These are phyloP conservation scores for Platichthys stellatus DNA, from an alignment of 2,113 vertebrate genomes.

Conservation along the genomic window DNA sequence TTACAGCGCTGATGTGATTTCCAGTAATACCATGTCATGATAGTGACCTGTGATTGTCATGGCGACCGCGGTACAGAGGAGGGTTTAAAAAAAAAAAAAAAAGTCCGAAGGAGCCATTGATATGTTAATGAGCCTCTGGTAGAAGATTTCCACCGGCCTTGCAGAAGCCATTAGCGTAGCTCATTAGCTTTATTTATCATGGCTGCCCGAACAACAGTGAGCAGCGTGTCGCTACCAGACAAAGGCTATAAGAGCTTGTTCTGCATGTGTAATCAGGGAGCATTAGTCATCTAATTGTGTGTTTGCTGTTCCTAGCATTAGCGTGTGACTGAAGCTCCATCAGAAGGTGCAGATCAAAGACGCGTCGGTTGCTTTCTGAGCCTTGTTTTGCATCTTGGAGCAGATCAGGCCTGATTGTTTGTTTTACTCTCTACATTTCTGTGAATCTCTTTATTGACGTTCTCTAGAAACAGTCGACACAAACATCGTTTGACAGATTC, in stretches of 20 bases:
- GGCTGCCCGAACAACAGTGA: constrained; percentile 51
- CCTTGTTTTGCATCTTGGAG: neutral
- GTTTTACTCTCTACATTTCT: constrained; percentile 9
- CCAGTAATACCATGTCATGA: constrained; percentile 78
- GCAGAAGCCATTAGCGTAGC: constrained; percentile 51
- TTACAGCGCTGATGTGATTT: constrained; percentile 79
- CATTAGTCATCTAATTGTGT: constrained; percentile 62
- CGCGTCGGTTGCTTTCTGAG: neutral
- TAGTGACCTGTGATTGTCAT: constrained; percentile 62
- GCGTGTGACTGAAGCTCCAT: constrained; percentile 56
- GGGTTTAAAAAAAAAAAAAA: constrained; percentile 1
- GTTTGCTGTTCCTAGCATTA: constrained; percentile 55
- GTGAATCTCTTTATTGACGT: neutral
- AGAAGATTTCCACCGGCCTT: constrained; percentile 68
- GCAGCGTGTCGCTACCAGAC: constrained; percentile 41
- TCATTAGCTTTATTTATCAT: constrained; percentile 77
- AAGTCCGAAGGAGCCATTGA: constrained; percentile 54
- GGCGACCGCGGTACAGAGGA: constrained; percentile 28
- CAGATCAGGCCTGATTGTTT: neutral
- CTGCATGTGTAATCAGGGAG: constrained; percentile 55
- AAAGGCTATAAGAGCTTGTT: constrained; percentile 62
- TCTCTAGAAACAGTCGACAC: constrained; percentile 13
- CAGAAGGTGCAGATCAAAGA: constrained; percentile 45
- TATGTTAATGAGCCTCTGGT: constrained; percentile 68
- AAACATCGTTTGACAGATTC: neutral